A percentile compares a stretch with the other conserved stretches of the same genome.
phyloP scores from a whole-genome alignment of 2,113 vertebrate species.

The Hystrix brachyura region DNA sequence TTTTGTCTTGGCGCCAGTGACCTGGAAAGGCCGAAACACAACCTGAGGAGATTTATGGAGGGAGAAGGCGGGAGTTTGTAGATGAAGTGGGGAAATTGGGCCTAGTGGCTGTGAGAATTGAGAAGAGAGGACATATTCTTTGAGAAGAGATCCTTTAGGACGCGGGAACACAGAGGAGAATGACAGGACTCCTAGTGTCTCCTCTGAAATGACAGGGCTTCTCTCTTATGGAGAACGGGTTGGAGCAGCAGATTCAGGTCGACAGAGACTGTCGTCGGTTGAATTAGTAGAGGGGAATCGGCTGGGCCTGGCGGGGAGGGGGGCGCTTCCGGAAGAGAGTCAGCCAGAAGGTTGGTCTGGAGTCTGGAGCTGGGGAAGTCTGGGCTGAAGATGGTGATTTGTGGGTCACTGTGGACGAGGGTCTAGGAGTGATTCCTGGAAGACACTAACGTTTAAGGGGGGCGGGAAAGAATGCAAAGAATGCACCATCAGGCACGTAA shows the following conservation, averaged over 20 bases:
- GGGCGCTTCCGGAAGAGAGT: slow-evolving; percentile 19
- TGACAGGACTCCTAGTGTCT: not conserved
- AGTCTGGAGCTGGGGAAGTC: not conserved
- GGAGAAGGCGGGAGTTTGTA: not conserved
- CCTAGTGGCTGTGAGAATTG: not conserved
- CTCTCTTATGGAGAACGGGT: not conserved
- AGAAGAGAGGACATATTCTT: not conserved
- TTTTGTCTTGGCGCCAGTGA: not conserved
- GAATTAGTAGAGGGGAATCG: not conserved
- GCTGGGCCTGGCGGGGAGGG: not conserved
- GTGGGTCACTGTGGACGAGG: not conserved
- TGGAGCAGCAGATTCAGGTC: not conserved
- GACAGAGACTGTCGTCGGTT: not conserved
- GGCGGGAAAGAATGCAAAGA: not conserved
- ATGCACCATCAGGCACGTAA: not conserved
- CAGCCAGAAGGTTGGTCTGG: not conserved
- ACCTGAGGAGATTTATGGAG: slow-evolving; percentile 25
- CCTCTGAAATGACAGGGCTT: not conserved
- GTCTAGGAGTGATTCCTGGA: slow-evolving; percentile 9
- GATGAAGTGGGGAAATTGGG: not conserved
- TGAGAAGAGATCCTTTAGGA: not conserved
- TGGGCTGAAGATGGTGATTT: slow-evolving; percentile 31
- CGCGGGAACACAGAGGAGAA: not conserved
- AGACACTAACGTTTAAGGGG: slow-evolving; percentile 14
- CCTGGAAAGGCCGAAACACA: not conserved